Percentiles rank a stretch among this genome's conserved stretches.
phyloP scores from a whole-genome alignment of 1,140 invertebrate genomes.

The Cotesia typhae region DNA sequence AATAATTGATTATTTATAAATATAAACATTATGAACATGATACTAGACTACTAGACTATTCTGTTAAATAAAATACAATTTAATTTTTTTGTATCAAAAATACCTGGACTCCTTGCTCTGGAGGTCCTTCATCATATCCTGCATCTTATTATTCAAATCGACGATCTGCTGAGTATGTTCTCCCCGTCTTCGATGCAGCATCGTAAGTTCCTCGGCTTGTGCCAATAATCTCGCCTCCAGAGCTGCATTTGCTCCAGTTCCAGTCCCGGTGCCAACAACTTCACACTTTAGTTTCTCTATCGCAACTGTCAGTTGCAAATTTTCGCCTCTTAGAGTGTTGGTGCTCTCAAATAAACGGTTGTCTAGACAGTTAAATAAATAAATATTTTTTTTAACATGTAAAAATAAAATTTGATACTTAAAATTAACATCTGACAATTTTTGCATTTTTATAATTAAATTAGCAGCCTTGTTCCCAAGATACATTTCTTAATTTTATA shows the following conservation, averaged over 20 bases:
- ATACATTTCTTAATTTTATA: no score
- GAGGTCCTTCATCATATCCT: slow-evolving; percentile 85
- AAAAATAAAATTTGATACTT: background rate
- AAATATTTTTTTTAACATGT: slow-evolving; percentile 36
- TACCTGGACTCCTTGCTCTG: slow-evolving; percentile 79
- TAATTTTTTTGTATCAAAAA: background rate
- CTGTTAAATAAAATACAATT: no score
- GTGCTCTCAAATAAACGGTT: slow-evolving; percentile 86
- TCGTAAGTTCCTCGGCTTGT: slow-evolving; percentile 92
- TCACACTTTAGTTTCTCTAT: slow-evolving; percentile 81
- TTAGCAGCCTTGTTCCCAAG: no score
- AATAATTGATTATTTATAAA: background rate
- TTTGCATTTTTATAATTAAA: no score
- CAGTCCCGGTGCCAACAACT: slow-evolving; percentile 58
- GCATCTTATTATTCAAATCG: slow-evolving; percentile 84
- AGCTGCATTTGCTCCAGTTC: slow-evolving; percentile 60
- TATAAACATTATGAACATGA: no score
- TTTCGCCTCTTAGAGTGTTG: slow-evolving; percentile 80
- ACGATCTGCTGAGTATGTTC: slow-evolving; percentile 94
- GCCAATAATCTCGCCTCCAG: slow-evolving; percentile 86
- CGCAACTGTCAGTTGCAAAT: slow-evolving; percentile 82
- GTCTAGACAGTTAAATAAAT: slow-evolving; percentile 70
- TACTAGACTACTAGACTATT: no score
- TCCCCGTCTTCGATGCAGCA: slow-evolving; percentile 85
- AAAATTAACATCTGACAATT: no score